Base-by-base conservation (phyloP, 2,113 vertebrate species). In the Vanacampus margaritifer region DNA sequence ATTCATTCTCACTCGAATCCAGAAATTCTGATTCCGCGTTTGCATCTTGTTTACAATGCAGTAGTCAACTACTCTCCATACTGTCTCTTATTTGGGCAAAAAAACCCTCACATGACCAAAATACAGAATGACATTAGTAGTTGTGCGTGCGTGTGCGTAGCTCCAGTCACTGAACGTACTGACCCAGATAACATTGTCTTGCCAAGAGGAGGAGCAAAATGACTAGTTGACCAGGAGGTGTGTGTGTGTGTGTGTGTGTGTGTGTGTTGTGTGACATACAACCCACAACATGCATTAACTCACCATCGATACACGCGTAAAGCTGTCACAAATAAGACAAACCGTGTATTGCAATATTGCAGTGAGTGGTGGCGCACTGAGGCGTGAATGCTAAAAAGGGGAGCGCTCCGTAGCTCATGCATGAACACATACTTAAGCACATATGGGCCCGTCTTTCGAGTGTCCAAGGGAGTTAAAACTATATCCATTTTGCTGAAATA, bases 161-260 rank as follows among this genome's bases (percentile, higher is more conserved):
- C 23, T 45, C 6, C 57, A 51, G 37, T 65, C 67, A 51, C 63
- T 64, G 61, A 78, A 70, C 66, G 71, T 65, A 76, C 68, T 78
- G 68, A 54, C 67, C 64, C 50, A 68, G 73, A 82, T 79, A 67
- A 71, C 71, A 64, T 62, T 53, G 60, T 78, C 54, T 45, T 39
- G 56, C n/a, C 53, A 12, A 73, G 58, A 73, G 58, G 72, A 68
- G 68, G 23, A 53, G 41, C 51, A 58, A 74, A 63, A 74, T 43
- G 24, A 62, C 57, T 45, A 39, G n/a, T 45, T 53, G 56, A 39
- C 53, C 56, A 45, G 23, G 19, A n/a, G 58, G 13, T 23, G 45
- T 51, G 41, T 46, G 41, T 45, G 23, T 45, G n/a, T 24, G 43
- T 48, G 43, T 64, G 41, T 39, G 59, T 56, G 46, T 62, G 41